phyloP scores from a whole-genome alignment of 2,888 invertebrate genomes.

The Rotaria magnacalcarata region DNA sequence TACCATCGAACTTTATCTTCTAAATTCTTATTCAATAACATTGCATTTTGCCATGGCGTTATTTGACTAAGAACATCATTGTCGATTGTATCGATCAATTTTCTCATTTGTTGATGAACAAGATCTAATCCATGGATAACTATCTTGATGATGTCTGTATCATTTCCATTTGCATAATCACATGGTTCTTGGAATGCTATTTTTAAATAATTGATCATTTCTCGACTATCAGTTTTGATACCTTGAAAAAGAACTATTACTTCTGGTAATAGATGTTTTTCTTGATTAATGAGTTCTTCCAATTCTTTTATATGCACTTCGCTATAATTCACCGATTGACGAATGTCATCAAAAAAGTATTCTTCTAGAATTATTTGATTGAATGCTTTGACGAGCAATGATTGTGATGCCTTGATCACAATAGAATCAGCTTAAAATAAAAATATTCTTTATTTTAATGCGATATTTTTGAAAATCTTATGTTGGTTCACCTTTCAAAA shows the following conservation, averaged over 20 bases:
- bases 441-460: background rate
- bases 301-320: background rate
- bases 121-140: background rate
- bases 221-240: background rate
- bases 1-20: background rate
- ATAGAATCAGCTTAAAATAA: background rate
- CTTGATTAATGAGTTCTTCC: background rate
- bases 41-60: background rate
- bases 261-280: background rate
- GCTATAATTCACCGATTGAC: background rate
- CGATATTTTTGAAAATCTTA: too few relatives aligned
- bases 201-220: background rate
- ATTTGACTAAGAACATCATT: background rate
- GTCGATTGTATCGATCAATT: background rate
- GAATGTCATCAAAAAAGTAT: background rate
- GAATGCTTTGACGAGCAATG: background rate
- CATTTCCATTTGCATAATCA: background rate
- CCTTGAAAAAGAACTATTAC: background rate
- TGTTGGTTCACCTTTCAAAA: too few relatives aligned
- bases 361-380: background rate
- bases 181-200: background rate
- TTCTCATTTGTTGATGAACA: conserved; percentile 10
- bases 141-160: background rate
- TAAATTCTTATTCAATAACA: background rate
- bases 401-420: background rate